Evolutionary conservation across 2,888 invertebrate species (phyloP).

Genomic region (Tryphoninae sp.): DNA sequence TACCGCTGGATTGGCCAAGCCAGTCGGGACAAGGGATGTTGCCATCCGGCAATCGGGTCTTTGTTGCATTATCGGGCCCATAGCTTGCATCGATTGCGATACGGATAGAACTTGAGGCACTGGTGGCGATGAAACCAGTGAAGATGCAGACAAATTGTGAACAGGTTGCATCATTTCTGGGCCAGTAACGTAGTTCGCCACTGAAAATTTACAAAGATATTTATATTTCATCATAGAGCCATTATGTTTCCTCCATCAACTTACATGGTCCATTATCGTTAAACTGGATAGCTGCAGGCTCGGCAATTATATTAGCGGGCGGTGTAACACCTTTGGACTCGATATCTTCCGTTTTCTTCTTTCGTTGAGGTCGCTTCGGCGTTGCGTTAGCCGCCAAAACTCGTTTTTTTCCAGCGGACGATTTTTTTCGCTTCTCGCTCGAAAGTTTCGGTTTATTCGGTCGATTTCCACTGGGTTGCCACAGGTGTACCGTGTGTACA

Average conservation of each 20-base stretch:
- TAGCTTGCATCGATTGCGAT: constrained; percentile 71
- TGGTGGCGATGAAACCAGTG: constrained; percentile 62
- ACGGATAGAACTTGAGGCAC: constrained; percentile 60
- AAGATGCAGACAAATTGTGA: constrained; percentile 69
- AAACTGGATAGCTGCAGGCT: constrained; percentile 71
- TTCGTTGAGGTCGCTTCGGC: constrained; percentile 64
- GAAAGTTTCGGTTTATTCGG: constrained; percentile 76
- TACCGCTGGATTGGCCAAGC: constrained; percentile 70
- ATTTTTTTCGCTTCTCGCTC: constrained; percentile 73
- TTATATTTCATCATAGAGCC: too few relatives aligned
- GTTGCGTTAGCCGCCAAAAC: constrained; percentile 47
- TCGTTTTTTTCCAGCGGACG: constrained; percentile 68
- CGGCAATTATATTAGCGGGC: constrained; percentile 69
- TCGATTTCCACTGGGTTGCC: constrained; percentile 80
- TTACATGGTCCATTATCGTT: constrained; percentile 73
- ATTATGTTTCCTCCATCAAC: constrained; percentile 24
- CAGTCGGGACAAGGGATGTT: constrained; percentile 63
- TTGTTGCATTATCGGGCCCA: constrained; percentile 76
- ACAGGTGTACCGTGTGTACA: constrained; percentile 79
- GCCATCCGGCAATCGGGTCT: constrained; percentile 77
- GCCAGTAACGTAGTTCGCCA: constrained; percentile 72
- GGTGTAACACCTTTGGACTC: constrained; percentile 67
- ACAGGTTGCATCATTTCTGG: constrained; percentile 74
- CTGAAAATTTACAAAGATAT: constrained; percentile 54
- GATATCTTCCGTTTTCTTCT: constrained; percentile 65